phyloP scores from a whole-genome alignment of 2,113 vertebrate genomes.

The Takifugu flavidus region DNA sequence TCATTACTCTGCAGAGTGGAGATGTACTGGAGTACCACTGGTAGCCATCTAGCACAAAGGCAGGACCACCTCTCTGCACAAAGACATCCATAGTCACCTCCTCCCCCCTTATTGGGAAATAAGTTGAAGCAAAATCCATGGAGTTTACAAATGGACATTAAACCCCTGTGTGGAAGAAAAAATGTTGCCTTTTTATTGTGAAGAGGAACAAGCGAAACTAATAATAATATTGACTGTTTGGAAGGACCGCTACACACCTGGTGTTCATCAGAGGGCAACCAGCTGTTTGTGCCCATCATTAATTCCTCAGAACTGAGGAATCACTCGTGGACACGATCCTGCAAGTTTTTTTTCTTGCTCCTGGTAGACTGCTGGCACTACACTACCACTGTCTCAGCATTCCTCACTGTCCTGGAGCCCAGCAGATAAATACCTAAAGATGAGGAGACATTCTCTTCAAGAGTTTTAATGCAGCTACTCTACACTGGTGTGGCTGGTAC shows the following conservation, averaged over 20 bases:
- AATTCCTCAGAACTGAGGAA: conserved; percentile 54
- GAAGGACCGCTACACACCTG: conserved; percentile 38
- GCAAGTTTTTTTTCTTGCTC: too few relatives aligned
- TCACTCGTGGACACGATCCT: conserved; percentile 13
- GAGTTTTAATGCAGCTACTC: too few relatives aligned
- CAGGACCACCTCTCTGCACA: conserved; percentile 85
- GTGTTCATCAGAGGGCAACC: not conserved
- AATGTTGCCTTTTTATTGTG: conserved; percentile 41
- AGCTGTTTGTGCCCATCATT: conserved; percentile 34
- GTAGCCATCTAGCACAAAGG: conserved; percentile 81
- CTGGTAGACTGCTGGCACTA: too few relatives aligned
- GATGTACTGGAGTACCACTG: conserved; percentile 95
- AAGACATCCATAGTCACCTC: conserved; percentile 79
- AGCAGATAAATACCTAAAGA: not conserved
- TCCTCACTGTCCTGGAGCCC: not conserved
- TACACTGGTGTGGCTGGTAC: too few relatives aligned
- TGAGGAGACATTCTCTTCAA: not conserved
- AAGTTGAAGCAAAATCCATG: conserved; percentile 36
- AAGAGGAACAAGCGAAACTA: conserved; percentile 60
- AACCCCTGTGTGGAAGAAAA: conserved; percentile 60
- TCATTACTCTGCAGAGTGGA: conserved; percentile 79
- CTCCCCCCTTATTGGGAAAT: conserved; percentile 81
- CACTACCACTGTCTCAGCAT: conserved; percentile 22
- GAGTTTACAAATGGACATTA: conserved; percentile 45
- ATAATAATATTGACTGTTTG: conserved; percentile 69